Percentiles rank a stretch among this genome's conserved stretches.
phyloP scores from a whole-genome alignment of 2,888 invertebrate genomes.

The Sarcophaga subvicina region DNA sequence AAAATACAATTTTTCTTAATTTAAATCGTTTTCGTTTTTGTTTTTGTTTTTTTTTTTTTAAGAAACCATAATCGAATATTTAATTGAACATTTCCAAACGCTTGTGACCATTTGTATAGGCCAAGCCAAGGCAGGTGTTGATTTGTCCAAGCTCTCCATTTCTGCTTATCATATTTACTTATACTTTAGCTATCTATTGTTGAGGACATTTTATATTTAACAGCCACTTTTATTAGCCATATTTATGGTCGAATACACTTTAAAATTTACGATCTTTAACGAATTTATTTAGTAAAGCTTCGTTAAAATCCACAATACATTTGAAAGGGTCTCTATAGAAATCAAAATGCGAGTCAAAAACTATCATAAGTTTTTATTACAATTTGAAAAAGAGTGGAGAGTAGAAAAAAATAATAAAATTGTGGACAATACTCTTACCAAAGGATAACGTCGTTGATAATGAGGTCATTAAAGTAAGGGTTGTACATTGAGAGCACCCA shows the following conservation, averaged over 20 bases:
- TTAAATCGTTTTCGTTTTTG: background rate
- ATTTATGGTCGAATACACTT: conserved; percentile 50
- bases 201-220: conserved; percentile 24
- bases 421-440: conserved; percentile 28
- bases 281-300: conserved; percentile 79
- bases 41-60: background rate
- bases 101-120: background rate
- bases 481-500: conserved; percentile 19
- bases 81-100: background rate
- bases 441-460: conserved; percentile 49
- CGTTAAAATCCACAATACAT: conserved; percentile 72
- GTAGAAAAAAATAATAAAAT: conserved; percentile 59
- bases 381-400: conserved; percentile 41
- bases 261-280: conserved; percentile 79
- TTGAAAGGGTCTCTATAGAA: conserved; percentile 67
- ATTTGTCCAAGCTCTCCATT: conserved; percentile 37
- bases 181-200: conserved; percentile 16
- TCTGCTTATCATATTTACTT: background rate
- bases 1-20: background rate
- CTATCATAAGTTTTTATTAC: conserved; percentile 68
- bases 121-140: conserved; percentile 43
- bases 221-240: conserved; percentile 17
- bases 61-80: background rate
- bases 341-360: conserved; percentile 55
- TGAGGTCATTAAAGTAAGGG: conserved; percentile 63